A percentile compares a stretch with the other conserved stretches of the same genome.
phyloP scores from a whole-genome alignment of 2,797 vertebrate genomes.

The Rhadinocentrus ornatus region DNA sequence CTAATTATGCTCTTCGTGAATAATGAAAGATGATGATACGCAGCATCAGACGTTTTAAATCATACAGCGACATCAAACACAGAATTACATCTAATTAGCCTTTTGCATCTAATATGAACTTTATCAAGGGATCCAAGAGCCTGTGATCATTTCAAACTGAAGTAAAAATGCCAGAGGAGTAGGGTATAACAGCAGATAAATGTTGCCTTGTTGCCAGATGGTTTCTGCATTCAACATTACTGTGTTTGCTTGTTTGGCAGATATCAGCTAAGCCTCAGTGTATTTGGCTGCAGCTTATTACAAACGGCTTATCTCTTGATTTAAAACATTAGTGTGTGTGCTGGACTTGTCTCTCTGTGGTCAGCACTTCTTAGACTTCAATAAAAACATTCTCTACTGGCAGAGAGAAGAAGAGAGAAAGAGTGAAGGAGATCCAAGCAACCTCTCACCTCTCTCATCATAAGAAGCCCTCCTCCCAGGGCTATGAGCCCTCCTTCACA shows the following conservation, averaged over 20 bases:
- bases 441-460: slow-evolving; percentile 79
- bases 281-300: slow-evolving; percentile 71
- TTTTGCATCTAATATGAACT: slow-evolving; percentile 51
- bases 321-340: slow-evolving; percentile 69
- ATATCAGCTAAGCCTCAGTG: slow-evolving; percentile 55
- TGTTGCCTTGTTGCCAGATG: slow-evolving; percentile 65
- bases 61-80: slow-evolving; percentile 57
- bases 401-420: slow-evolving; percentile 56
- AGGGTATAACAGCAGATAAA: slow-evolving; percentile 54
- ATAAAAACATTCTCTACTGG: slow-evolving; percentile 76
- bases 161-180: slow-evolving; percentile 57
- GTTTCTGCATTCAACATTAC: slow-evolving; percentile 56
- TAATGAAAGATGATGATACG: slow-evolving; percentile 48
- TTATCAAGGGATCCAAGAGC: slow-evolving; percentile 47
- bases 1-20: slow-evolving; percentile 26
- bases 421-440: slow-evolving; percentile 69
- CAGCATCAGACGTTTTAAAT: slow-evolving; percentile 48
- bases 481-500: slow-evolving; percentile 71
- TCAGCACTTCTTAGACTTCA: slow-evolving; percentile 82
- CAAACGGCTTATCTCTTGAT: slow-evolving; percentile 70
- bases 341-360: slow-evolving; percentile 72
- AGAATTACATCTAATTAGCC: slow-evolving; percentile 62
- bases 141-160: slow-evolving; percentile 55
- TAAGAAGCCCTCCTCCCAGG: slow-evolving; percentile 71
- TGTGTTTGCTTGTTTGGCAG: slow-evolving; percentile 70